Evolutionary conservation across 2,113 vertebrate species (phyloP), one percentile per base, ranked within the genome.

Genomic region (Tenebrosternarchus preto): DNA sequence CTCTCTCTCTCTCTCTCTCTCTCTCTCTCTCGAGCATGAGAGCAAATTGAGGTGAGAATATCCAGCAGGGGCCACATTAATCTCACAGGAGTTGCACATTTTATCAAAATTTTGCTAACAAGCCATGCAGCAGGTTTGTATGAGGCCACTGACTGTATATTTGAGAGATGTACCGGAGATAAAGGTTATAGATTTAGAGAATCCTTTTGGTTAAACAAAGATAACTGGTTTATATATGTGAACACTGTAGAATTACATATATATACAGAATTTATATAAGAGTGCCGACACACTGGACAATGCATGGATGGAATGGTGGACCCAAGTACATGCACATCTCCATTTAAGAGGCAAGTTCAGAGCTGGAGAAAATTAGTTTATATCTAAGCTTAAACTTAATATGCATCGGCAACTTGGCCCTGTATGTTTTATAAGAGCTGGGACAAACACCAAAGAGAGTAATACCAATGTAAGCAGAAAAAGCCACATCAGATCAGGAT

Each of bases 1-100:
- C n/a, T n/a, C n/a, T n/a, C n/a, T n/a, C n/a, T n/a, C n/a, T n/a
- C n/a, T n/a, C n/a, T n/a, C n/a, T n/a, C n/a, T n/a, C n/a, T n/a
- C n/a, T 43, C 25, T 60, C 8, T 17, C 76, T 22, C 22, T 59
- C 53, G 4, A 11, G 50, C 20, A 39, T 33, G n/a, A 78, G 50
- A 33, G 24, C 16, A 67, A 76, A 46, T 70, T 4, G 66, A 78
- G 24, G 33, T 70, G 33, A 70, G 55, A 70, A n/a, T 70, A 60
- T 70, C 17, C 53, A 70, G 33, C 24, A 60, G 22, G 64, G n/a
- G 56, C 57, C 46, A 68, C 9, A 19, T 77, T 69, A 25, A 8
- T 39, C 31, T 36, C 50, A 77, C 22, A 77, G 64, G 17, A 69
- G 39, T 69, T 69, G 53, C 64, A 57, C 31, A 43, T n/a, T 55